Base-by-base conservation (phyloP, 1,140 invertebrate genomes). In the Dysdera silvatica region DNA sequence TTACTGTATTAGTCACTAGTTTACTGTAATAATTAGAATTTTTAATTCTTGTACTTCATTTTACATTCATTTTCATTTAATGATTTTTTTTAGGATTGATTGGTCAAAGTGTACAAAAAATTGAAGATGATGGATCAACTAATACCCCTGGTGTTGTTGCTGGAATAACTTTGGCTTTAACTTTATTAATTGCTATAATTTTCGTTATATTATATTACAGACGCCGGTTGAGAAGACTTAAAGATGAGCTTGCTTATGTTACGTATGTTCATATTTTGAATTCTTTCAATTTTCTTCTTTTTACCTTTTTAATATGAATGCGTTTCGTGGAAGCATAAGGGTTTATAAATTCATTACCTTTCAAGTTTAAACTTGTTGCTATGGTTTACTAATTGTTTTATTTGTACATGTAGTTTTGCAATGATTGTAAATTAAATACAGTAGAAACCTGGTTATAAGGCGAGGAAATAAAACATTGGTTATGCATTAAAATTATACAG, bases 211-310 rank as follows among this genome's bases (percentile, higher is more conserved):
- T 86, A 20, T 71, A 69, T 61, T 69, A 72, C 20, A 51, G 61
- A 51, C 79, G 85, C 62, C 78, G 87, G 57, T 84, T 92, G 7
- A 81, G 82, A 24, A 85, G 86, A 75, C 77, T 93, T 2, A 93
- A 93, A 74, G 83, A 84, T 12, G 89, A 92, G 77, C 86, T 92
- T 52, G 85, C 84, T 23, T 87, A 91, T 75, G 89, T 93, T 2
- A 87, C 91, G 68, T 95, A 93, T 72, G 87, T 83, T n/a, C 86
- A 29, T 14, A 23, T 8, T 55, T 64, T 40, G 29, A 6, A 18
- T 48, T n/a, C 45, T 20, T 20, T 20, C 45, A 16, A n/a, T 14
- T 16, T 28, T 28, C 12, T 10, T 12, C 10, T 26, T 29, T 16
- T 20, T 8, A 26, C 31, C 1, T 29, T 53, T 18, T 53, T 53